A percentile compares a stretch with the other conserved stretches of the same genome.
Evolutionary conservation across 2,797 vertebrate genomes (phyloP).

Genomic region (Cebuella pygmaea): DNA sequence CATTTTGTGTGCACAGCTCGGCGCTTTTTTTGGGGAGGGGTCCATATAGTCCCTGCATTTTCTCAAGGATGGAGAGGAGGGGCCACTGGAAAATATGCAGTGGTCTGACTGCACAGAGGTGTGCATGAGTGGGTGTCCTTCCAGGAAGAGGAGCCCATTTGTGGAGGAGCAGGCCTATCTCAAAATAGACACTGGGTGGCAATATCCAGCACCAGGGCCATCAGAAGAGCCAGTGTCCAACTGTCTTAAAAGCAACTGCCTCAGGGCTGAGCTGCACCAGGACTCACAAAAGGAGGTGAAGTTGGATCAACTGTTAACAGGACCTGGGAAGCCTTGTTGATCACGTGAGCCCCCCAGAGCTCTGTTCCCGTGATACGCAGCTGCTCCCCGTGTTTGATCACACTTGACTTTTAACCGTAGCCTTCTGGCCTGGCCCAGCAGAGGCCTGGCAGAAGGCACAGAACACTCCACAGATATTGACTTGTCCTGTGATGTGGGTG

Average conservation of each 20-base stretch:
- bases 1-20: slow-evolving; percentile 7
- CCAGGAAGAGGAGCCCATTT: background rate
- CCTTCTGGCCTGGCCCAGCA: background rate
- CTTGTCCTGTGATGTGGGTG: background rate
- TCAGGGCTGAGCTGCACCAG: background rate
- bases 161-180: background rate
- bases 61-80: background rate
- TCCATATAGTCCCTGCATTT: slow-evolving; percentile 1
- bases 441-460: background rate
- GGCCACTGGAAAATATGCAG: background rate
- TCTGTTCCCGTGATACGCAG: background rate
- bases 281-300: background rate
- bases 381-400: background rate
- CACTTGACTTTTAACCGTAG: background rate
- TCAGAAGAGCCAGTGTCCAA: background rate
- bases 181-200: background rate
- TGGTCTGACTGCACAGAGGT: background rate
- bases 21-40: background rate
- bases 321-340: background rate
- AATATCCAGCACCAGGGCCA: background rate
- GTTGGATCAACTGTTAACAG: background rate
- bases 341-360: background rate
- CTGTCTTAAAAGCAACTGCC: background rate
- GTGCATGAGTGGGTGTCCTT: background rate
- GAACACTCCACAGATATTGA: background rate